phyloP scores from a whole-genome alignment of 1,140 invertebrate species.

The Drosophila novamexicana region DNA sequence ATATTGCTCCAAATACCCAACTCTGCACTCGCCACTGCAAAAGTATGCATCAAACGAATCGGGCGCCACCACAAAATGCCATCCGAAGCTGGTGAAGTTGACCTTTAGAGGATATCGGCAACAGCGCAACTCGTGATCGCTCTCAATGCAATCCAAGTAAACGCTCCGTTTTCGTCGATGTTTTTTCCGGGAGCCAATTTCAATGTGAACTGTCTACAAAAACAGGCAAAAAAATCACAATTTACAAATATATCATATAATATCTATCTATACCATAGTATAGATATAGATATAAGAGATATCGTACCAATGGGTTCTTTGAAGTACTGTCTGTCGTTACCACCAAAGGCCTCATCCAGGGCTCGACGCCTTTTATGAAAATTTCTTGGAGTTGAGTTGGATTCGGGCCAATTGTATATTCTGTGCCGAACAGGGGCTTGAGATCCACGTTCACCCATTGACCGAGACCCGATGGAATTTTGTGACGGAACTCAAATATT shows the following conservation, averaged over 20 bases:
- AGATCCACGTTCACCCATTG: conserved; percentile 91
- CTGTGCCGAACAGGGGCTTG: conserved; percentile 89
- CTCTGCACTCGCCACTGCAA: conserved; percentile 97
- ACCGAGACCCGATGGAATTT: conserved; percentile 85
- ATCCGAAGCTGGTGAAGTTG: conserved; percentile 98
- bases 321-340: conserved; percentile 56
- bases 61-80: conserved; percentile 99
- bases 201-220: conserved; percentile 93
- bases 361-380: conserved; percentile 88
- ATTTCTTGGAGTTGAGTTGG: conserved; percentile 90
- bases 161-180: conserved; percentile 88
- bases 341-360: conserved; percentile 85
- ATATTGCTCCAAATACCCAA: conserved; percentile 94
- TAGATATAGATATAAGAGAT: not conserved
- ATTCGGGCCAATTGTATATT: conserved; percentile 82
- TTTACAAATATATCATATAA: not conserved
- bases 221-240: conserved; percentile 6
- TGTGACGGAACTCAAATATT: conserved; percentile 65
- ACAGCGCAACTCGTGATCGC: conserved; percentile 90
- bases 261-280: not conserved
- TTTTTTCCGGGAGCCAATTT: conserved; percentile 89
- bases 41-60: conserved; percentile 98
- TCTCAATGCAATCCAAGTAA: conserved; percentile 76
- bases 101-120: conserved; percentile 96
- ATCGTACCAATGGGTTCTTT: conserved; percentile 62